phyloP scores from a whole-genome alignment of 2,797 vertebrate genomes.

The Geotrypetes seraphini region DNA sequence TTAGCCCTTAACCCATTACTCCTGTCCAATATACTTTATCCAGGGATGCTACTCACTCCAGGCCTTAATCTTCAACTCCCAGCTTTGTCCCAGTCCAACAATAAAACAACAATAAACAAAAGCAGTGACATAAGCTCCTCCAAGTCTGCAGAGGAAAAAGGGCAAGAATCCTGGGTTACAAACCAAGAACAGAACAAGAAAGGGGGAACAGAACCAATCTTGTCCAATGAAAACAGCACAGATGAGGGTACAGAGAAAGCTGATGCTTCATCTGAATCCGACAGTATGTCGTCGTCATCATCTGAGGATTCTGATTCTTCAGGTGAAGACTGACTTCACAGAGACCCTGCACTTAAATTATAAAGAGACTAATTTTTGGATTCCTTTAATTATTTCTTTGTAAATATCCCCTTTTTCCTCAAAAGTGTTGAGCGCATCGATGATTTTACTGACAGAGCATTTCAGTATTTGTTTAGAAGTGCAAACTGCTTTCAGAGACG shows the following conservation, averaged over 20 bases:
- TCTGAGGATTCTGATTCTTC: slow-evolving; percentile 90
- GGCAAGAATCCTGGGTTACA: slow-evolving; percentile 46
- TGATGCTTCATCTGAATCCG: slow-evolving; percentile 83
- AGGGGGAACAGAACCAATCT: slow-evolving; percentile 67
- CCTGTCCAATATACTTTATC: slow-evolving; percentile 95
- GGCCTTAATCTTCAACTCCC: slow-evolving; percentile 97
- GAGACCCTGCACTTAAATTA: slow-evolving; percentile 60
- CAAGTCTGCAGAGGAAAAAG: slow-evolving; percentile 52
- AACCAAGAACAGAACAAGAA: slow-evolving; percentile 52
- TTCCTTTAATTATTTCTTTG: slow-evolving; percentile 77
- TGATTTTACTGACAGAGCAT: slow-evolving; percentile 78
- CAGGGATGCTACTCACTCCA: slow-evolving; percentile 99
- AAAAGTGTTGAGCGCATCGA: slow-evolving; percentile 90
- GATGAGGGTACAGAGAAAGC: slow-evolving; percentile 89
- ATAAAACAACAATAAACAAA: slow-evolving; percentile 76
- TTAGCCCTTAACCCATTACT: slow-evolving; percentile 92
- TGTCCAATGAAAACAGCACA: slow-evolving; percentile 87
- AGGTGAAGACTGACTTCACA: slow-evolving; percentile 79
- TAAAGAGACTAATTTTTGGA: slow-evolving; percentile 50
- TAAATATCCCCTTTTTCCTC: slow-evolving; percentile 97
- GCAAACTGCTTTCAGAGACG: slow-evolving; percentile 91
- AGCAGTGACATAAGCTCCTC: slow-evolving; percentile 61
- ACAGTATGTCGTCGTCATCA: slow-evolving; percentile 70
- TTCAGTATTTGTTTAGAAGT: slow-evolving; percentile 95
- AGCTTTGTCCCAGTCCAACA: slow-evolving; percentile 61